Base-by-base conservation (phyloP, 2,797 vertebrate species). In the Peromyscus eremicus region DNA sequence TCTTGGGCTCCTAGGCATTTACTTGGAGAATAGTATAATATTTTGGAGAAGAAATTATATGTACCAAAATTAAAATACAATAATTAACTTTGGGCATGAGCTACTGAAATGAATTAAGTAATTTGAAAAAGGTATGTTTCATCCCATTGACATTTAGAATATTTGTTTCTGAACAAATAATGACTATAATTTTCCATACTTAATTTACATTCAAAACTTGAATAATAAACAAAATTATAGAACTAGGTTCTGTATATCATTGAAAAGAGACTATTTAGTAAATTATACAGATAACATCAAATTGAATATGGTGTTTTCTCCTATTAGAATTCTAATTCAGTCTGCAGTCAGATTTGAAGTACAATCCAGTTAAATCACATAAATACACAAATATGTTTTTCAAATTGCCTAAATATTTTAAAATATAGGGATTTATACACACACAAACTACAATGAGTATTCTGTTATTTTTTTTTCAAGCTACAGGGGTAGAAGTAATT, bases 11-110 rank as follows among this genome's bases (percentile, higher is more conserved):
- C 43, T 81, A 34, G 4, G 60, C 91, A 88, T 88, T 57, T 70
- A 90, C 27, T 34, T 73, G 60, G 17, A 92, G 9, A 52, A 3
- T 62, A 95, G 82, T 97, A 84, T 92, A 86, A 91, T 16, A 88
- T 68, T 76, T 91, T 79, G 37, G 37, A 43, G 43, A 89, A 97
- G 49, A 66, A 70, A 64, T 27, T 64, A 3, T n/a, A 29, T 12
- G 68, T n/a, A 6, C 1, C 70, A 88, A 88, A 77, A 82, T 89
- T 66, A 62, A 76, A 94, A 90, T 23, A n/a, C 49, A 64, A 25
- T 52, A 37, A 34, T 52, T 64, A 77, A 0, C 8, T 79, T 90
- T 64, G 87, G 86, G 37, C 2, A 12, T 92, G 43, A 96, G 40
- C 62, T 43, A 76, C 4, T 85, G 32, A 70, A 46, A 89, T 16